Conservation (phyloP, 2,113 vertebrate genomes). For the Melanerpes aurifrons region DNA sequence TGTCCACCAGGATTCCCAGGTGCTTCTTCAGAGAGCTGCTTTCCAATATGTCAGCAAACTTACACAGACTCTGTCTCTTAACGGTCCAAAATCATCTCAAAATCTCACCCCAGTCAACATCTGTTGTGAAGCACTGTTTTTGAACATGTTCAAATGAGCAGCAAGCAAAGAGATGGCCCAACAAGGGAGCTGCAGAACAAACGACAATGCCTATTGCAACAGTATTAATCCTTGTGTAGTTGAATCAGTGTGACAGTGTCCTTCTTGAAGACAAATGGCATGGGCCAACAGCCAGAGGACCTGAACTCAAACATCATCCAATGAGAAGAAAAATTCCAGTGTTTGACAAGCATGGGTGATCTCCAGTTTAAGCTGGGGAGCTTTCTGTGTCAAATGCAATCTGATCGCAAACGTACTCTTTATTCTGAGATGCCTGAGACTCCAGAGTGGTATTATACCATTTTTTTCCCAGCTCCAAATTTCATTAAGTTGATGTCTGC, state of each 20-base stretch:
- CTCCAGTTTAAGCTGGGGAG: neutral
- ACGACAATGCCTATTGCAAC: rapidly evolving
- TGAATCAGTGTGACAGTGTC: neutral
- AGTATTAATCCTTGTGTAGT: neutral
- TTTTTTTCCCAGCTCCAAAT: neutral
- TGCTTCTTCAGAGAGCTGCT: neutral
- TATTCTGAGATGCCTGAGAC: neutral
- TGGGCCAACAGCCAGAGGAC: neutral
- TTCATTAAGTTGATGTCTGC: neutral
- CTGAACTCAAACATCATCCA: neutral
- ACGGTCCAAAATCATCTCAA: neutral
- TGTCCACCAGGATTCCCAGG: too few species aligned
- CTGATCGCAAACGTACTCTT: neutral
- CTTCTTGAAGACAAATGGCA: neutral
- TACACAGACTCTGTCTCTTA: neutral
- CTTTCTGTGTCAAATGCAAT: neutral
- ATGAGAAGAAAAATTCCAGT: neutral
- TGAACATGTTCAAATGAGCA: rapidly evolving
- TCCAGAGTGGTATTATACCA: neutral
- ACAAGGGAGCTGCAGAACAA: neutral
- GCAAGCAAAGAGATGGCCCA: neutral
- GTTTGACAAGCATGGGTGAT: neutral
- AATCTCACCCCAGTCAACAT: neutral
- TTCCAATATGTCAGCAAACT: neutral
- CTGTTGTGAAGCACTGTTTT: neutral